A percentile compares a stretch with the other conserved stretches of the same genome.
These are phyloP conservation scores for Probaryconus sp. DNA, from an alignment of 1,140 invertebrate genomes.

Conservation along the genomic window DNA sequence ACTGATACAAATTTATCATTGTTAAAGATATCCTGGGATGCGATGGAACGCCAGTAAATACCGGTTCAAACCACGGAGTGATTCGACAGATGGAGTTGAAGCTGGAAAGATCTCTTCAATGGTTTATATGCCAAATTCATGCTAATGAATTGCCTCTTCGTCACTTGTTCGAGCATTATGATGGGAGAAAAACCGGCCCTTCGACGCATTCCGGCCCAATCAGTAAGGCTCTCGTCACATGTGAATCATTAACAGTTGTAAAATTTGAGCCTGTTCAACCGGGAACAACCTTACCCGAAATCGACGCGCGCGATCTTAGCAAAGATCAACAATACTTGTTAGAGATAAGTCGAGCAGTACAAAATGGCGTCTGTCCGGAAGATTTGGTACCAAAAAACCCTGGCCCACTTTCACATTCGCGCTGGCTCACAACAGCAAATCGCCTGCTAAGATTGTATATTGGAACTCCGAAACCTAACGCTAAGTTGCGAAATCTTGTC, in stretches of 20 bases:
- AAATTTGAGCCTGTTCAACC: constrained; percentile 47
- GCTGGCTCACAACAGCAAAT: constrained; percentile 68
- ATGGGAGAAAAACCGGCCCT: constrained; percentile 62
- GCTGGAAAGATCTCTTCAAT: constrained; percentile 49
- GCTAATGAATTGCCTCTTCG: constrained; percentile 64
- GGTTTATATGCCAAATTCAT: constrained; percentile 64
- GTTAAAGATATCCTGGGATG: constrained; percentile 59
- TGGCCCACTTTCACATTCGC: constrained; percentile 64
- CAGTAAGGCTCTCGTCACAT: constrained; percentile 53
- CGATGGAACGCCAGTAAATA: constrained; percentile 66
- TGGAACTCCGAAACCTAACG: constrained; percentile 43
- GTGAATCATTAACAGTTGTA: constrained; percentile 49
- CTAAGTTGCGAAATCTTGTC: constrained; percentile 51
- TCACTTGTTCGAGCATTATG: constrained; percentile 62
- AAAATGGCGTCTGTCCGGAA: constrained; percentile 49
- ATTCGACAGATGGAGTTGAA: constrained; percentile 53
- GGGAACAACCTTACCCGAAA: constrained; percentile 29
- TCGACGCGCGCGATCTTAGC: constrained; percentile 49
- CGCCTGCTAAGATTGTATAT: constrained; percentile 63
- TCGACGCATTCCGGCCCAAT: constrained; percentile 56
- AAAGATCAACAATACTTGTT: constrained; percentile 65
- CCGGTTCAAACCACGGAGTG: constrained; percentile 59
- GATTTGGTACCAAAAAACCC: constrained; percentile 62
- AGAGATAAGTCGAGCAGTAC: constrained; percentile 55
- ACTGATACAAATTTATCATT: constrained; percentile 13